Evolutionary conservation across 2,113 vertebrate genomes (phyloP).

Genomic region (Campylomormyrus numenius): DNA sequence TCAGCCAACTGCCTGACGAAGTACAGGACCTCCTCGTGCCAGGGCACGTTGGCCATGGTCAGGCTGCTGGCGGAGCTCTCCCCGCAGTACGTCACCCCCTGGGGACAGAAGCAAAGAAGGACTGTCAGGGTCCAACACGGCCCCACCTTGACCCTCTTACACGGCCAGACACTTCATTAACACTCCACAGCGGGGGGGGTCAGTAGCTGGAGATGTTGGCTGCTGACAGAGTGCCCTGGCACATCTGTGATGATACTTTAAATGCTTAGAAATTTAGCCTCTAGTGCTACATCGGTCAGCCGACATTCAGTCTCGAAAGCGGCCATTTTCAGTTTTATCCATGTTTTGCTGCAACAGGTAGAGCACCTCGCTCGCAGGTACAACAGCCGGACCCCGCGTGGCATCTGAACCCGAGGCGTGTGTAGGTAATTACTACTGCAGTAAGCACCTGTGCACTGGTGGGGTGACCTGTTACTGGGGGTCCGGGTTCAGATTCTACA

Average conservation of each 20-base stretch:
- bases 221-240: background rate
- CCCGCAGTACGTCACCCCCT: constrained; percentile 95
- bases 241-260: background rate
- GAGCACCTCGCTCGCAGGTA: background rate
- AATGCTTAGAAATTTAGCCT: background rate
- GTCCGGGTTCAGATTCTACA: background rate
- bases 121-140: background rate
- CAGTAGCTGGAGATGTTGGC: background rate
- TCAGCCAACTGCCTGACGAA: constrained; percentile 76
- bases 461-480: background rate
- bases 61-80: constrained; percentile 87
- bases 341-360: background rate
- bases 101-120: constrained; percentile 2
- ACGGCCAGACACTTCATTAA: background rate
- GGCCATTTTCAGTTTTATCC: background rate
- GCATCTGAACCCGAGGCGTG: background rate
- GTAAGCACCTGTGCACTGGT: background rate
- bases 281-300: background rate
- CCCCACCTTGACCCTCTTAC: background rate
- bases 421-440: background rate
- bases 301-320: background rate
- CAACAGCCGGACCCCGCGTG: background rate
- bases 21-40: constrained; percentile 84
- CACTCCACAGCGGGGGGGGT: background rate
- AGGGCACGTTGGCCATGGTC: constrained; percentile 93